Base-by-base conservation (phyloP, 2,113 vertebrate genomes). In the Rutilus rutilus region DNA sequence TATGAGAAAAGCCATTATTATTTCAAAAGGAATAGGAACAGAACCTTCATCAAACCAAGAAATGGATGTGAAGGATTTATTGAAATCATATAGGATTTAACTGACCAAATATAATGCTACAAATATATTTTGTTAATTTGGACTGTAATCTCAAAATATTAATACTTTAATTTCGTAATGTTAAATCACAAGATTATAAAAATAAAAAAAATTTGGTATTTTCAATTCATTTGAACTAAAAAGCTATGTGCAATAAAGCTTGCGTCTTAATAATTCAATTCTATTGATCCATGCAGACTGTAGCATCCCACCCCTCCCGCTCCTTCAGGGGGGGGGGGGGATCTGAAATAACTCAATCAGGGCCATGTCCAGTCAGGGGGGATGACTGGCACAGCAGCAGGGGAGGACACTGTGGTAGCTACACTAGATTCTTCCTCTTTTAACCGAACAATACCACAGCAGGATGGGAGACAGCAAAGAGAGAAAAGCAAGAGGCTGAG, bases 331-430 rank as follows among this genome's bases (percentile, higher is more conserved):
- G n/a, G n/a, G n/a, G n/a, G n/a, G n/a, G n/a, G n/a, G 86, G 42
- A 76, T 84, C 83, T 78, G 74, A 89, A 89, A 88, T 88, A 86
- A 86, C 88, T 89, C 82, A 87, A 88, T 89, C 85, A 83, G 75
- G 60, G 36, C 74, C 64, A 30, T 59, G 42, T 69, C 86, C 64
- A 86, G 86, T 75, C 67, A 78, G 73, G 73, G 85, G 87, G 67
- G 65, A 30, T 82, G 85, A 64, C 83, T 87, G 83, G 82, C 88
- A 73, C 78, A 60, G 75, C 85, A 80, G 87, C 82, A 78, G 85
- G 84, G 81, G 84, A 69, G 85, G 69, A 64, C 77, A 86, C 81
- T 87, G 73, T 77, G 45, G 78, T 33, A 62, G 64, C 45, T n/a
- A 75, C 65, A 50, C 84, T 62, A 71, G 12, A 42, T 42, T 76